Evolutionary conservation across 35 echinoderm and acorn worm species (phyloP), one percentile per base, ranked within the genome.

Genomic region (Holothuria glaberrima): DNA sequence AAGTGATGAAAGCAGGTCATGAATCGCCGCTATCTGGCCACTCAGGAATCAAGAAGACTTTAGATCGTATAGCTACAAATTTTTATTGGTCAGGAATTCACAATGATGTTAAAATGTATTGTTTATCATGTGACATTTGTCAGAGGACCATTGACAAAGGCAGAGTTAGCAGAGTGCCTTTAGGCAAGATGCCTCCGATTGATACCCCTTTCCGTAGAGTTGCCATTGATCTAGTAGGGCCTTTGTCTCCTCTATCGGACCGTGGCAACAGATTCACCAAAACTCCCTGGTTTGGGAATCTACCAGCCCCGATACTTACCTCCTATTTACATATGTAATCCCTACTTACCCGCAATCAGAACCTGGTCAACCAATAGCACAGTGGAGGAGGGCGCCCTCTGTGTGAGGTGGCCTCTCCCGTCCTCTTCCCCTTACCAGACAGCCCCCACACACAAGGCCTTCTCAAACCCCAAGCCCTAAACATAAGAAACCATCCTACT

Each of bases 41-140:
- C 59, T 28, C 59, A 9, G 80, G 80, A 2, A n/a, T 50, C 48
- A 83, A 83, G 28, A 50, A 59, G 6, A 83, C 80, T 4, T 12
- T 16, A 41, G 45, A 82, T 5, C 20, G 46, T n/a, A 48, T 52
- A 35, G 26, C 60, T 14, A 64, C 4, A 1, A 64, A 64, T 27
- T 64, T 64, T 27, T 64, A 62, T 7, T 41, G 36, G 36, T 7
- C 36, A 4, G 36, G 36, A 41, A 41, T 41, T 41, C 36, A 4
- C 2, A 41, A 21, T 44, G 78, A 82, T 7, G 78, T 82, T 21
- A n/a, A 48, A 21, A 41, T 64, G 60, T 86, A 5, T 38, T 86
- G 82, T 38, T 21, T 30, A 22, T 60, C 82, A 59, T 86, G 82
- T 26, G 59, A 86, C 12, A 33, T 86, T 86, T 86, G 83, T 66